These are phyloP conservation scores for Leptestheria dahalacensis DNA, from an alignment of 1,140 invertebrate genomes.

Conservation along the genomic window DNA sequence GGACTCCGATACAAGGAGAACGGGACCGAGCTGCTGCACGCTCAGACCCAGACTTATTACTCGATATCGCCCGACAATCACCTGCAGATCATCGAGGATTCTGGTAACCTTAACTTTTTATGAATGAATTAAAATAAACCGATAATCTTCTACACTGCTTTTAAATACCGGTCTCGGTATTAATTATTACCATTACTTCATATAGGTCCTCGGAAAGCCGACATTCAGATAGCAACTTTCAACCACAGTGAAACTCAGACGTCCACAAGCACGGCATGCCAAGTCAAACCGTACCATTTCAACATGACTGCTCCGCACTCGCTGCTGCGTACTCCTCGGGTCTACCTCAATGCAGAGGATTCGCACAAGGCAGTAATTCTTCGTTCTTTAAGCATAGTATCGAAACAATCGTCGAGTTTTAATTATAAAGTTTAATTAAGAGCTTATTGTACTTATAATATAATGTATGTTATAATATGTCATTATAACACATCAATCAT, in stretches of 20 bases:
- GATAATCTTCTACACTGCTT: no score
- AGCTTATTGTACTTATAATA: no score
- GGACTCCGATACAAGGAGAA: not conserved
- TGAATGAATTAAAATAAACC: no score
- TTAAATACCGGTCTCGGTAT: no score
- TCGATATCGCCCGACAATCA: not conserved
- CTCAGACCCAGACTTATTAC: conserved; percentile 4
- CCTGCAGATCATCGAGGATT: not conserved
- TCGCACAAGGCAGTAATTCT: not conserved
- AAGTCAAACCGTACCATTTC: not conserved
- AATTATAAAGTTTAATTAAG: no score
- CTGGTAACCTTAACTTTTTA: not conserved
- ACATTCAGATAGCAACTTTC: conserved; percentile 1
- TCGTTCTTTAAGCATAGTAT: no score
- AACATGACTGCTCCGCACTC: not conserved
- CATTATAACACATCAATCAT: no score
- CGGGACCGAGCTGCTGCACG: not conserved
- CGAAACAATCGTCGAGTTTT: no score
- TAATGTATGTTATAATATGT: no score
- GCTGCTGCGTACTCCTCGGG: not conserved
- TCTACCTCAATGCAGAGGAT: not conserved
- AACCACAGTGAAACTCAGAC: conserved; percentile 7
- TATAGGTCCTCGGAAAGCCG: not conserved
- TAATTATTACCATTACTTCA: not conserved
- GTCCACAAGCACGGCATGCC: not conserved